A percentile compares a stretch with the other conserved stretches of the same genome.
These are phyloP conservation scores for Craseonycteris thonglongyai DNA, from an alignment of 2,113 vertebrate genomes.

Conservation along the genomic window DNA sequence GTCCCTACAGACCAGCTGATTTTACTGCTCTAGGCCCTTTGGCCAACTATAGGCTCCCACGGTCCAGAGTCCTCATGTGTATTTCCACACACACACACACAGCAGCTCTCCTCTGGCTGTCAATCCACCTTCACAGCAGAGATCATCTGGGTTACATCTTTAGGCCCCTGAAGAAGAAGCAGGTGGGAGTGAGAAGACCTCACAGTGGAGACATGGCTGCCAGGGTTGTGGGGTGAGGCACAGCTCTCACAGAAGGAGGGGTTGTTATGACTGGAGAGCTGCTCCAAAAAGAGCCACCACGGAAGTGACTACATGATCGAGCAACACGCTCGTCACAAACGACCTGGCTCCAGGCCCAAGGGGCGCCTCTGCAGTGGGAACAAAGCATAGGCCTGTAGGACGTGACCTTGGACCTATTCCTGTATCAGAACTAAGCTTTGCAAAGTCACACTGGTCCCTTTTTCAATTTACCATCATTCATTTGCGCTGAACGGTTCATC, in stretches of 20 bases:
- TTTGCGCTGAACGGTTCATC: not conserved
- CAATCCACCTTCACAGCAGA: not conserved
- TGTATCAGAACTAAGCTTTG: not conserved
- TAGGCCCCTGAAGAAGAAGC: not conserved
- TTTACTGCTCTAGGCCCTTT: not conserved
- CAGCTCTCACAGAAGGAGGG: not conserved
- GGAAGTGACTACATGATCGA: not conserved
- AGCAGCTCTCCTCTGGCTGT: not conserved
- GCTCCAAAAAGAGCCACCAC: not conserved
- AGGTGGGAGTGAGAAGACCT: not conserved
- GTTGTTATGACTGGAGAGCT: not conserved
- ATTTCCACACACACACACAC: not conserved
- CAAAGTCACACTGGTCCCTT: not conserved
- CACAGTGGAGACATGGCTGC: not conserved
- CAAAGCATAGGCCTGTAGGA: not conserved
- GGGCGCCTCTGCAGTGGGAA: not conserved
- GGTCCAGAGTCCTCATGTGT: not conserved
- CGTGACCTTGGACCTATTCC: not conserved
- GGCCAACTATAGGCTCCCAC: accelerated
- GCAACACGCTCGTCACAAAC: not conserved
- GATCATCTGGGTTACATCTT: not conserved
- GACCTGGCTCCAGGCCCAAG: not conserved
- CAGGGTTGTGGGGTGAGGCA: accelerated
- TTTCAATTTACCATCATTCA: not conserved
- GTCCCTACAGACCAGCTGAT: not conserved